These are phyloP conservation scores for Choreutis nemorana DNA, from an alignment of 2,888 invertebrate species.

Conservation along the genomic window DNA sequence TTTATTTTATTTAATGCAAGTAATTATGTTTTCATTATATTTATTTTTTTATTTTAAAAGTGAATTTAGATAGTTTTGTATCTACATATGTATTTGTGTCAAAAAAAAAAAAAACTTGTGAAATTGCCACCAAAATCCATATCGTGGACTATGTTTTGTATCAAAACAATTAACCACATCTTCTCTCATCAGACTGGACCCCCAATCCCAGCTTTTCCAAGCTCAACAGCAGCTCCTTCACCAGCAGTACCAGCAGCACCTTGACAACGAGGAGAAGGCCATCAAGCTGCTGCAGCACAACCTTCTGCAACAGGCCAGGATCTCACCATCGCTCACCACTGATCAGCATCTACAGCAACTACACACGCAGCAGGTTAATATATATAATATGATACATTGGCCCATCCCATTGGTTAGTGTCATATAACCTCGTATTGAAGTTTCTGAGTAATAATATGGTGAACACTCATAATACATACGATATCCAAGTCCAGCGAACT, in stretches of 20 bases:
- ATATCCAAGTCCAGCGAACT: too few species aligned
- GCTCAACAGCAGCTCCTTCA: conserved; percentile 58
- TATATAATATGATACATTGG: neutral
- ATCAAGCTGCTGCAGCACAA: conserved; percentile 69
- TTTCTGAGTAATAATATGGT: too few species aligned
- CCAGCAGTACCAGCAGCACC: conserved; percentile 63
- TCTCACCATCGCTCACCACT: conserved; percentile 36
- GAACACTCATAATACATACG: too few species aligned
- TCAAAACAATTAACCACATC: neutral
- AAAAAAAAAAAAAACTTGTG: too few species aligned
- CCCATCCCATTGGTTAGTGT: neutral
- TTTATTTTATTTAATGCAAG: neutral
- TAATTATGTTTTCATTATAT: neutral
- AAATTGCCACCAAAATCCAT: too few species aligned
- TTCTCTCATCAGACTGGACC: conserved; percentile 36
- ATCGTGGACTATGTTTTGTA: neutral
- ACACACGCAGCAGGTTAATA: conserved; percentile 9
- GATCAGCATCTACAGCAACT: conserved; percentile 31
- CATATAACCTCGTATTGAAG: too few species aligned
- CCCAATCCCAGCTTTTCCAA: conserved; percentile 51
- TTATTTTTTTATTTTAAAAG: neutral
- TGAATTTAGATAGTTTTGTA: too few species aligned
- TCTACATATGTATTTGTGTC: too few species aligned
- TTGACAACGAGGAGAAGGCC: conserved; percentile 53
- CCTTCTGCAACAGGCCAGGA: conserved; percentile 56